Conservation (phyloP, 64 coral and sea anemone genomes). For the Pocillopora damicornis region DNA sequence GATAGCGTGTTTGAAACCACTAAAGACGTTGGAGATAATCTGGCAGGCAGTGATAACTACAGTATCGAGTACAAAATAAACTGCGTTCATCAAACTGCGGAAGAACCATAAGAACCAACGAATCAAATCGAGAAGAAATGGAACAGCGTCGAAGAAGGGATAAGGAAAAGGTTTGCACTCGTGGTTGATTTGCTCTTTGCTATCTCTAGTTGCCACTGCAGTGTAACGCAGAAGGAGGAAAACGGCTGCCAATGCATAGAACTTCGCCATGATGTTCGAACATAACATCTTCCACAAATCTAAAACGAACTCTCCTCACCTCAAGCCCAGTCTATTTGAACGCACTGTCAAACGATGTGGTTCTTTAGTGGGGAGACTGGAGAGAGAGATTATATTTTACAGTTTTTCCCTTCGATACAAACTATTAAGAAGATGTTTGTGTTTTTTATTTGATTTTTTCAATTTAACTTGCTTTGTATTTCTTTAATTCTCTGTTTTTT, state of each 20-base stretch:
- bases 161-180: slow-evolving; percentile 53
- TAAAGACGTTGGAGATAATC: slow-evolving; percentile 39
- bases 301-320: too few species aligned
- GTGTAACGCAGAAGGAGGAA: slow-evolving; percentile 6
- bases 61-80: slow-evolving; percentile 55
- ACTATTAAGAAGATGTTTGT: too few species aligned
- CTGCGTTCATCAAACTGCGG: slow-evolving; percentile 17
- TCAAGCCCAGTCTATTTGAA: too few species aligned
- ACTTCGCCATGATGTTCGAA: slow-evolving; percentile 26
- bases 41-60: slow-evolving; percentile 31
- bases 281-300: not conserved
- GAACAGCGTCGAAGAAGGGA: slow-evolving; percentile 31
- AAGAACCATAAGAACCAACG: slow-evolving; percentile 24
- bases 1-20: slow-evolving; percentile 34
- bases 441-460: too few species aligned
- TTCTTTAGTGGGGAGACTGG: not conserved
- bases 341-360: not conserved
- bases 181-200: slow-evolving; percentile 9
- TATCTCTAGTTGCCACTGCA: slow-evolving; percentile 12
- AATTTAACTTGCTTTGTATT: not conserved
- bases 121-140: slow-evolving; percentile 36
- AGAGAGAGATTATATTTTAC: not conserved
- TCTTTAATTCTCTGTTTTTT: not conserved
- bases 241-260: not conserved
- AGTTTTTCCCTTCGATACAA: too few species aligned